A percentile compares a stretch with the other conserved stretches of the same genome.
These are phyloP conservation scores for Theristus sp. DNA, from an alignment of 2,888 invertebrate species.

Conservation along the genomic window DNA sequence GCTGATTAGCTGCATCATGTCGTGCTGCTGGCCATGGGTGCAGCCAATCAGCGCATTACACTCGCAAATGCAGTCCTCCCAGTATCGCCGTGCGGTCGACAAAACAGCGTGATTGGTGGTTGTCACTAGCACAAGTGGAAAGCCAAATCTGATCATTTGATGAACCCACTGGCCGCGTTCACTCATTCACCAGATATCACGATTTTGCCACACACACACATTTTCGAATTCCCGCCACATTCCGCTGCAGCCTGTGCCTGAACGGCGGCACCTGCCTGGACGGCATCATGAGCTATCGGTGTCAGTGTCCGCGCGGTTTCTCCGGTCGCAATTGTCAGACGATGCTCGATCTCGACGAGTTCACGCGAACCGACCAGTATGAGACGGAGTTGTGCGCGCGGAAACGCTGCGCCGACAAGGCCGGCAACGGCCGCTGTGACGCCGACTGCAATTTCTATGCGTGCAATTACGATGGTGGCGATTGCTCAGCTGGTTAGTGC, in stretches of 20 bases:
- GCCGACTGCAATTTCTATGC: constrained; percentile 77
- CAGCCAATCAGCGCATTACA: no score
- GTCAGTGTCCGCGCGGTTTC: constrained; percentile 61
- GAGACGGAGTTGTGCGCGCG: constrained; percentile 56
- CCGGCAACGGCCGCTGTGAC: constrained; percentile 47
- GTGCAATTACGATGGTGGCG: constrained; percentile 80
- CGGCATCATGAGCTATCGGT: constrained; percentile 74
- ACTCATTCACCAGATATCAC: no score
- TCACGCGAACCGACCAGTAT: constrained; percentile 31
- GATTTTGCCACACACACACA: no score
- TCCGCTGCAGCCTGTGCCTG: constrained; percentile 46
- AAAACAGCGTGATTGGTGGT: no score
- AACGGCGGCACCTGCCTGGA: constrained; percentile 62
- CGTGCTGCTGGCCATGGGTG: no score
- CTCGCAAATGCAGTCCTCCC: no score
- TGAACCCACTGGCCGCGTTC: no score
- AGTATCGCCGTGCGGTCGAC: no score
- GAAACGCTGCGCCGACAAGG: constrained; percentile 59
- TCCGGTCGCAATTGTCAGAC: constrained; percentile 9
- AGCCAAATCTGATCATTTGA: no score
- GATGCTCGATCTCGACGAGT: constrained; percentile 12
- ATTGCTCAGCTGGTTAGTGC: constrained; percentile 59
- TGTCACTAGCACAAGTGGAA: no score
- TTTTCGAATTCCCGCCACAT: no score
- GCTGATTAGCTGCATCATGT: no score